Base-by-base conservation (phyloP, 2,888 invertebrate genomes). In the Phaedon cochleariae region DNA sequence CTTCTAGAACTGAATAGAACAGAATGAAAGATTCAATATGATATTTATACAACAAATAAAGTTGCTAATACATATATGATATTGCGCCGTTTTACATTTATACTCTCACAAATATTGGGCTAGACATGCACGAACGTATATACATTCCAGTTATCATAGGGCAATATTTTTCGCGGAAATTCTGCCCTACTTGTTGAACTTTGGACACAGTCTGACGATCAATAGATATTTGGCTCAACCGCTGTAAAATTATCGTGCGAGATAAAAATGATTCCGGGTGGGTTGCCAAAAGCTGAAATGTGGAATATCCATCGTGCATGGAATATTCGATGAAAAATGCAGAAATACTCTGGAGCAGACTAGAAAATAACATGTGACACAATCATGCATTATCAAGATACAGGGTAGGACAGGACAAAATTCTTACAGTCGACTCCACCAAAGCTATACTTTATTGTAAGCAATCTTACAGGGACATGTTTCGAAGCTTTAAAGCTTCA, bases 181-280 rank as follows among this genome's bases (percentile, higher is more conserved):
- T 45, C 26, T 45, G 26, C 46, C 45, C 57, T 45, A 67, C 67
- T 68, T 64, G 67, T 69, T 69, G 69, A 67, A 65, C 53, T 62
- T 60, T 65, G 52, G 60, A 58, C 59, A 59, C 37, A 46, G 48
- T 53, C 48, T 12, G 15, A 49, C 59, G 60, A 67, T 69, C 66
- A 53, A 67, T 69, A 62, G 62, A 69, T 69, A 67, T 67, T 69
- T 65, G 66, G 67, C 64, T 69, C 65, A 69, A 63, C 67, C 59
- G 61, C 67, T 64, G 65, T 69, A 59, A 69, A 69, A 69, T 69
- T 62, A 67, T 69, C 60, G 69, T 59, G 59, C 52, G 58, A 65
- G 65, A 69, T 69, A 69, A 65, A 65, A 69, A 67, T 60, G 60
- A 59, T 62, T 41, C 12, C 45, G 21, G 67, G 57, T 67, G 62